These are phyloP conservation scores for Parus major DNA, from an alignment of 2,113 vertebrate species.

Conservation along the genomic window DNA sequence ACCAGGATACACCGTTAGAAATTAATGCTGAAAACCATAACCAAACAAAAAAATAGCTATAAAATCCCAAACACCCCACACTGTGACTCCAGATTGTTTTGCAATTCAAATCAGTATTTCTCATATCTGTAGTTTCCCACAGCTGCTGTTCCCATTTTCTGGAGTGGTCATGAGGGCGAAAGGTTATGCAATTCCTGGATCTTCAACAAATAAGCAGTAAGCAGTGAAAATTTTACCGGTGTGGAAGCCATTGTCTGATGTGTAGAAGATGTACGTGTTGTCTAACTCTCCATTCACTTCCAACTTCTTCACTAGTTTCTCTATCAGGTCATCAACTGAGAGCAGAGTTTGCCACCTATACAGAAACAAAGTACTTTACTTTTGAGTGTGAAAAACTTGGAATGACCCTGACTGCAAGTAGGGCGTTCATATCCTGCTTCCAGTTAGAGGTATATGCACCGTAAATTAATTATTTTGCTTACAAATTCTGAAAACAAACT, in stretches of 20 bases:
- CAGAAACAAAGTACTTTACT: neutral
- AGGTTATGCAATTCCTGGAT: neutral
- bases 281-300: constrained; percentile 84
- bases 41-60: neutral
- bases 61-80: neutral
- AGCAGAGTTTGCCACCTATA: constrained; percentile 93
- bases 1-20: neutral
- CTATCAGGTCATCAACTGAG: constrained; percentile 94
- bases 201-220: neutral
- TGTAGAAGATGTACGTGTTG: constrained; percentile 93
- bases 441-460: neutral
- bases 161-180: neutral
- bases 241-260: constrained; percentile 97
- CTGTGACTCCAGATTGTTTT: neutral
- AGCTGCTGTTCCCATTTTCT: neutral
- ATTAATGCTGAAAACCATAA: neutral
- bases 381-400: neutral
- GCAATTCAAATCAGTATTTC: neutral
- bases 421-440: neutral
- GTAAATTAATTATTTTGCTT: neutral
- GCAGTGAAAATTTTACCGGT: constrained; percentile 78
- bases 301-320: constrained; percentile 88
- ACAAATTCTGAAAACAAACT: neutral
- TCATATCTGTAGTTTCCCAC: neutral
- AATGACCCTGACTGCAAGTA: neutral